These are phyloP conservation scores for Chascanopsetta lugubris DNA, from an alignment of 2,113 vertebrate genomes.

Conservation along the genomic window DNA sequence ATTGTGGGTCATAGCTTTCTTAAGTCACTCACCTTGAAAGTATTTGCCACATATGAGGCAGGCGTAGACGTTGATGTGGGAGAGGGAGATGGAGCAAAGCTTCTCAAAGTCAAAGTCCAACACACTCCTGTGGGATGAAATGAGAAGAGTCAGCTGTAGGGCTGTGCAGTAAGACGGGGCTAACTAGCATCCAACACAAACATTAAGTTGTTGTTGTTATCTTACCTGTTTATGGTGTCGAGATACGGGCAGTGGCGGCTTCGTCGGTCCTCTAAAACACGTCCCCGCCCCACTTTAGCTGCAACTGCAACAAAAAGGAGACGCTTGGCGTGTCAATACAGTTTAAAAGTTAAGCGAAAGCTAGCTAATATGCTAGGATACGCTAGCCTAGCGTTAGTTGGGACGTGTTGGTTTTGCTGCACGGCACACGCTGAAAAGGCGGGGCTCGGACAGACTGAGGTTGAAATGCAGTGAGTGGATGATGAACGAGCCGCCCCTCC, in stretches of 20 bases:
- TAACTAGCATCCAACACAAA: slow-evolving; percentile 6
- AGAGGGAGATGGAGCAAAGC: slow-evolving; percentile 95
- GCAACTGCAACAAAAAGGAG: slow-evolving; percentile 47
- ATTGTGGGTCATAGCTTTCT: too few relatives aligned
- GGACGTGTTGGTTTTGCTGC: neutral
- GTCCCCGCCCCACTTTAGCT: slow-evolving; percentile 66
- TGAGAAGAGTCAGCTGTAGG: slow-evolving; percentile 3
- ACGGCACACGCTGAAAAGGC: neutral
- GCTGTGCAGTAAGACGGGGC: neutral
- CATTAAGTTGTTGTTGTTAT: neutral
- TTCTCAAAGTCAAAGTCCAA: slow-evolving; percentile 98
- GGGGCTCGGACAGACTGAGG: too few relatives aligned
- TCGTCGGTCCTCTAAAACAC: slow-evolving; percentile 85
- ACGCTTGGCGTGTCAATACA: neutral
- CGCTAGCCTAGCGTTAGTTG: neutral
- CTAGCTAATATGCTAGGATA: slow-evolving; percentile 39
- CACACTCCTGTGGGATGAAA: slow-evolving; percentile 84
- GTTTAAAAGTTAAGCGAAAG: neutral
- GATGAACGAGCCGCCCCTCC: neutral
- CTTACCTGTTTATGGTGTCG: slow-evolving; percentile 94
- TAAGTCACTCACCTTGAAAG: slow-evolving; percentile 90
- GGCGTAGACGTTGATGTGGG: slow-evolving; percentile 95
- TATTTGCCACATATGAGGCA: slow-evolving; percentile 97
- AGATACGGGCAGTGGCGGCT: slow-evolving; percentile 95
- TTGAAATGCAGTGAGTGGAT: too few relatives aligned